phyloP scores from a whole-genome alignment of 2,888 invertebrate genomes.

The Anthophora plumipes region DNA sequence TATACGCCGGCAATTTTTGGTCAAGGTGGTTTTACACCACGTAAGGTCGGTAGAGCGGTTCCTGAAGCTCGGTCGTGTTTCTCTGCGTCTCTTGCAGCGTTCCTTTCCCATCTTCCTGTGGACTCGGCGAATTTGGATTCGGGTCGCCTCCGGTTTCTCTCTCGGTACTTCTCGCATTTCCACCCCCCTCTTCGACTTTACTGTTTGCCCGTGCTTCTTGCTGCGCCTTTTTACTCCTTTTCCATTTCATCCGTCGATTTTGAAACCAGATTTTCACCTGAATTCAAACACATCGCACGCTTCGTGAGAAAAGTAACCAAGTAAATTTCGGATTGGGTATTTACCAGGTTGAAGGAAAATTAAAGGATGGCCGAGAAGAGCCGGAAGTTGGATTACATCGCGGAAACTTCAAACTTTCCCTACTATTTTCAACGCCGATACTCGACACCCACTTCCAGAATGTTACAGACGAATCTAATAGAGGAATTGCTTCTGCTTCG shows the following conservation, averaged over 20 bases:
- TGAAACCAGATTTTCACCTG: slow-evolving; percentile 99
- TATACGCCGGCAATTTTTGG: slow-evolving; percentile 17
- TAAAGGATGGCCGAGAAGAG: too few relatives aligned
- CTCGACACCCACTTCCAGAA: too few relatives aligned
- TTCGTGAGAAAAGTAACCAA: too few relatives aligned
- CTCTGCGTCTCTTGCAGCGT: slow-evolving; percentile 76
- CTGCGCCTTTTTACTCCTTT: slow-evolving; percentile 97
- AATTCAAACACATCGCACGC: slow-evolving; percentile 42
- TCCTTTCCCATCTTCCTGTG: slow-evolving; percentile 76
- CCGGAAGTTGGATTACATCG: too few relatives aligned
- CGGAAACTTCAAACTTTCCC: too few relatives aligned
- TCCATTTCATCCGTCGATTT: slow-evolving; percentile 99
- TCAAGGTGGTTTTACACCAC: slow-evolving; percentile 77
- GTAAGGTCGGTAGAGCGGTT: slow-evolving; percentile 84
- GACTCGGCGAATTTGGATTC: slow-evolving; percentile 52
- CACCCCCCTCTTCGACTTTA: slow-evolving; percentile 86
- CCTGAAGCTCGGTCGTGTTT: slow-evolving; percentile 80
- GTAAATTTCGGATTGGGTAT: too few relatives aligned
- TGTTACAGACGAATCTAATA: too few relatives aligned
- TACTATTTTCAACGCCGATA: too few relatives aligned
- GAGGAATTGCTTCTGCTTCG: too few relatives aligned
- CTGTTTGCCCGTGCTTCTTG: slow-evolving; percentile 88
- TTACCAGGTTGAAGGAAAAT: too few relatives aligned
- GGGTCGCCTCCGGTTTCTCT: slow-evolving; percentile 71
- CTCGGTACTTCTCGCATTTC: slow-evolving; percentile 70